Percentiles rank a stretch among this genome's conserved stretches.
Evolutionary conservation across 2,888 invertebrate species (phyloP).

Genomic region (Cynaeus angustus): DNA sequence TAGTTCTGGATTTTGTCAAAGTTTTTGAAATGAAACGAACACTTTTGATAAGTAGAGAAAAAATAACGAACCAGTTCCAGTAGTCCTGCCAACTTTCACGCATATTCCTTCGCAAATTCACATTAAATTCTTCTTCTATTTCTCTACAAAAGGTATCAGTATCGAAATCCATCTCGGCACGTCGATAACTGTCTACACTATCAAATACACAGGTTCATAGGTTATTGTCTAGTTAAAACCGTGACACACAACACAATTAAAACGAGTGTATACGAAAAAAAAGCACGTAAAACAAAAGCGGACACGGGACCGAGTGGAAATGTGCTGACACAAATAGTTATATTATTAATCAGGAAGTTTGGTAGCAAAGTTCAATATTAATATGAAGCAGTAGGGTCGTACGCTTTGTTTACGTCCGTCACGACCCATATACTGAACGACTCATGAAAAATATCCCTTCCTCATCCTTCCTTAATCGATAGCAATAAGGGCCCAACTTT

Average conservation of each 20-base stretch:
- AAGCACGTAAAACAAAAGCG: constrained; percentile 43
- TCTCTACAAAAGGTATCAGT: constrained; percentile 64
- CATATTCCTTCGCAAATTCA: constrained; percentile 60
- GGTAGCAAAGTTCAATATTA: constrained; percentile 60
- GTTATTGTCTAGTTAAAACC: constrained; percentile 1
- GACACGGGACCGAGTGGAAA: constrained; percentile 44
- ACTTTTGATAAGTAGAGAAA: too few species aligned
- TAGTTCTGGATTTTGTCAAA: constrained; percentile 1
- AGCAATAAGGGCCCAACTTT: constrained; percentile 35
- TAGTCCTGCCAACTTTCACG: constrained; percentile 66
- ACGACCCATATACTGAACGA: constrained; percentile 39
- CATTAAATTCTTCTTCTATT: constrained; percentile 66
- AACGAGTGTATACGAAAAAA: constrained; percentile 36
- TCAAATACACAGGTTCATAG: not conserved
- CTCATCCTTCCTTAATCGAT: constrained; percentile 32
- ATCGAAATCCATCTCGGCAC: constrained; percentile 59
- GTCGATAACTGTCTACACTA: not conserved
- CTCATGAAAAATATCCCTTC: constrained; percentile 42
- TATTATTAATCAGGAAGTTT: constrained; percentile 61
- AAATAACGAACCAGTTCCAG: constrained; percentile 67
- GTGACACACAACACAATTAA: constrained; percentile 33
- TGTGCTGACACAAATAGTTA: constrained; percentile 57
- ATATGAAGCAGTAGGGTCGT: constrained; percentile 56
- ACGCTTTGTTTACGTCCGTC: constrained; percentile 42
- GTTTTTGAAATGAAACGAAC: too few species aligned